Percentiles rank a stretch among this genome's conserved stretches.
Conservation (phyloP, 2,888 invertebrate species). For the Agrotis puta region DNA sequence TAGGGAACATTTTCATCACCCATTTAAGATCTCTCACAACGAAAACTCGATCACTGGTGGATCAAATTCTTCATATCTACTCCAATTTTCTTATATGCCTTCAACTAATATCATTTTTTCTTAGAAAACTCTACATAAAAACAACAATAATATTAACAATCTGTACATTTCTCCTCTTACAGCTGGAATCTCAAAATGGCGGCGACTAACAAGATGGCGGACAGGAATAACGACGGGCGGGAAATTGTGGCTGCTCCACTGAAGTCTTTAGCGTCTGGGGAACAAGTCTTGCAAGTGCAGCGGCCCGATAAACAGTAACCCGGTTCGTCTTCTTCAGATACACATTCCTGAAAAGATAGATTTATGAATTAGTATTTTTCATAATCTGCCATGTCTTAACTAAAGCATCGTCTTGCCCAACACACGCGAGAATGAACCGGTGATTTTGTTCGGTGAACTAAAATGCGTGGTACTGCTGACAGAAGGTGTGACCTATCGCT, state of each 20-base stretch:
- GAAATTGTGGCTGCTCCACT: constrained; percentile 77
- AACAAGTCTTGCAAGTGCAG: constrained; percentile 87
- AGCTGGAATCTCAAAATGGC: constrained; percentile 80
- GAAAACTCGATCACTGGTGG: not conserved
- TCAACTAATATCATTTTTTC: constrained; percentile 39
- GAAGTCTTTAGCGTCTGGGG: constrained; percentile 84
- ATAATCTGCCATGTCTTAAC: not conserved
- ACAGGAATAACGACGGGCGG: constrained; percentile 69
- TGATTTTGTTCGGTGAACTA: not conserved
- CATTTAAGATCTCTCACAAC: not conserved
- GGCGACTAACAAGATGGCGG: constrained; percentile 73
- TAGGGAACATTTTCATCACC: not conserved
- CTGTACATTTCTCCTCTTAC: constrained; percentile 44
- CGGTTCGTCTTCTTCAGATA: constrained; percentile 86
- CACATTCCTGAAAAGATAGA: constrained; percentile 81
- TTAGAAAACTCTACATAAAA: constrained; percentile 46
- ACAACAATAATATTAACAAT: constrained; percentile 40
- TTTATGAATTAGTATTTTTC: not conserved
- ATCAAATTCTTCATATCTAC: not conserved
- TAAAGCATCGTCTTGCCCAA: not conserved
- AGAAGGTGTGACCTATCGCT: not conserved
- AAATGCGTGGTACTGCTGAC: too few relatives aligned
- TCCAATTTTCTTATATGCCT: not conserved
- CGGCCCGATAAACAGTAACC: constrained; percentile 85
- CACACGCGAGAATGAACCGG: too few relatives aligned